Conservation (phyloP, 2,113 vertebrate genomes). For the Tragelaphus buxtoni region DNA sequence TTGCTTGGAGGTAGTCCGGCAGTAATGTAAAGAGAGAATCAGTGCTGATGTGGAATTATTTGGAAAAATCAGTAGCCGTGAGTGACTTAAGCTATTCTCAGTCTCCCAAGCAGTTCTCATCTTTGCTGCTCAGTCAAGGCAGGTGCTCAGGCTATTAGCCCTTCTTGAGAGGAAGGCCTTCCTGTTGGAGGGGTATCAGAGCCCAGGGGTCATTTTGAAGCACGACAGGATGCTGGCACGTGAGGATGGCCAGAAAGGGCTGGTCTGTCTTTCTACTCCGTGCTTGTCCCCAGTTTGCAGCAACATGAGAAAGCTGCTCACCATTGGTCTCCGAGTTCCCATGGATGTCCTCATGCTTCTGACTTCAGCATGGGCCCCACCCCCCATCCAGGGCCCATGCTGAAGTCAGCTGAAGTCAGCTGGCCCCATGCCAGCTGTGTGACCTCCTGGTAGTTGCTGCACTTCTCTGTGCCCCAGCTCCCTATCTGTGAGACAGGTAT, state of each 20-base stretch:
- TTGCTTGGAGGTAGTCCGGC: not conserved
- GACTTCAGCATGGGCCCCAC: not conserved
- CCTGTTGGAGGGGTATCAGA: not conserved
- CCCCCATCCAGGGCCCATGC: no score
- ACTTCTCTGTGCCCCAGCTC: not conserved
- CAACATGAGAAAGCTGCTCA: not conserved
- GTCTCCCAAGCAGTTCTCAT: not conserved
- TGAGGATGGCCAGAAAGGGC: not conserved
- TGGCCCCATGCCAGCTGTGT: not conserved
- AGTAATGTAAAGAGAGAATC: not conserved
- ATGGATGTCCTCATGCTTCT: not conserved
- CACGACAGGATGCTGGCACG: rapidly evolving
- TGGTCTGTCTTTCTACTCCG: not conserved
- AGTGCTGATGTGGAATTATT: not conserved
- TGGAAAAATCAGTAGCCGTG: not conserved
- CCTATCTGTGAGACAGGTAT: not conserved
- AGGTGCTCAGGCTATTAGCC: no score
- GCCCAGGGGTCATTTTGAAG: not conserved
- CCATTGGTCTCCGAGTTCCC: rapidly evolving
- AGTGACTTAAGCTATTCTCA: not conserved
- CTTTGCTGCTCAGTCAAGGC: not conserved
- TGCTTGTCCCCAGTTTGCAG: not conserved
- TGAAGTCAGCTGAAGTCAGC: not conserved
- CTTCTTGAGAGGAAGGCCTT: not conserved
- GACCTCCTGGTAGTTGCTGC: not conserved